phyloP scores from a whole-genome alignment of 2,797 vertebrate species.

The Tragopan temminckii region DNA sequence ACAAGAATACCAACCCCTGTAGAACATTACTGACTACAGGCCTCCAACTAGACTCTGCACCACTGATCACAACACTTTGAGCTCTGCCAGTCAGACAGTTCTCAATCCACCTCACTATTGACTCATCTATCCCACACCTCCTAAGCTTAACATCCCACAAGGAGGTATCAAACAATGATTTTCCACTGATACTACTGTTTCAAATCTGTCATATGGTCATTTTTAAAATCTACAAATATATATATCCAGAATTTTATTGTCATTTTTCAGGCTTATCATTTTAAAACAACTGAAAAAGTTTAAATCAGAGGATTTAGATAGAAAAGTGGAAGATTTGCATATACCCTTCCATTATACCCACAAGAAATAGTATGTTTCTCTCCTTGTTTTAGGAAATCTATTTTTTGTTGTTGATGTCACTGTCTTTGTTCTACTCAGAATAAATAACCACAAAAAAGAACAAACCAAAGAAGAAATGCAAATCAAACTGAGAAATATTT shows the following conservation, averaged over 20 bases:
- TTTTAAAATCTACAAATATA: not conserved
- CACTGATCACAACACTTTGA: too few species aligned
- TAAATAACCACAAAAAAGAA: not conserved
- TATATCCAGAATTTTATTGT: not conserved
- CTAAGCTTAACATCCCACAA: too few species aligned
- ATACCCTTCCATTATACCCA: not conserved
- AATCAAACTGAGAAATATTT: not conserved
- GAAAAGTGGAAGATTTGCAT: not conserved
- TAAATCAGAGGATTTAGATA: not conserved
- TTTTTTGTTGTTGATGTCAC: not conserved
- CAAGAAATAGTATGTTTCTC: not conserved
- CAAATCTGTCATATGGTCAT: not conserved
- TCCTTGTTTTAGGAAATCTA: not conserved
- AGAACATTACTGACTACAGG: too few species aligned
- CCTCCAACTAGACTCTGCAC: too few species aligned
- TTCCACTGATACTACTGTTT: not conserved
- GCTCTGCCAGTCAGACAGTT: too few species aligned
- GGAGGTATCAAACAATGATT: not conserved
- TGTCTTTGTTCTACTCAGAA: not conserved
- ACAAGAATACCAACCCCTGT: too few species aligned
- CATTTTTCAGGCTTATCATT: not conserved
- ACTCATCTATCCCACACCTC: too few species aligned
- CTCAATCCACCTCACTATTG: too few species aligned
- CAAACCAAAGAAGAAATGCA: not conserved
- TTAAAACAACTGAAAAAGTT: not conserved